Evolutionary conservation across 1,140 invertebrate genomes (phyloP), one percentile per base, ranked within the genome.

Genomic region (Scaptomyza graminum): DNA sequence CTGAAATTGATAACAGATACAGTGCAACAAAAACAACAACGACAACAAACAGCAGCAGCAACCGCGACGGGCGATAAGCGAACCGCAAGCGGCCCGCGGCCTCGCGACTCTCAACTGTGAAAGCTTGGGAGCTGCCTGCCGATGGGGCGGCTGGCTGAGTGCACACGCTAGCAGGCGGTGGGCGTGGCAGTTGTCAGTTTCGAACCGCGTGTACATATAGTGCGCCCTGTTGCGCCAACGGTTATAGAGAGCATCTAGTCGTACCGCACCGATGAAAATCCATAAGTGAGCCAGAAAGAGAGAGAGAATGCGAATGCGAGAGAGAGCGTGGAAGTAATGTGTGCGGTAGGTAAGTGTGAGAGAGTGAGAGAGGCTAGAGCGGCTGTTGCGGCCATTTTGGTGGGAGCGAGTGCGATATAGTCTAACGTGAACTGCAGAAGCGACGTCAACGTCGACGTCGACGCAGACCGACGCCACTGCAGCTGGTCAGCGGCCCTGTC

Each of bases 211-310:
- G 28, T 31, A 18, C 37, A 31, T 88, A 87, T 87, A 74, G 83
- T 89, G 72, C 64, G 52, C 83, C 76, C 83, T 87, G 84, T 87
- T 87, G 83, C 83, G 66, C 82, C 51, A 73, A 82, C 47, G 37
- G 37, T n/a, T n/a, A n/a, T 2, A 3, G 13, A 25, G 54, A 61
- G 39, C 61, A 67, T 49, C 66, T 75, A 75, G 72, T 65, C 41
- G 72, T 18, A 70, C 61, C 55, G 52, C 68, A 64, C 50, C 15
- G 12, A 22, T 22, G 18, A 63, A 74, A 62, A 69, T 63, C 39
- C 65, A 63, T 62, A 43, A 49, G 52, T 16, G n/a, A 13, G n/a
- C 37, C 12, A 9, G 47, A 28, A 66, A 73, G 68, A 49, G 69
- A 8, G 50, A 47, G 34, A 57, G 66, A 62, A 72, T n/a, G n/a